Evolutionary conservation across 2,888 invertebrate genomes (phyloP), one percentile per base, ranked within the genome.

Genomic region (Bombylius major): DNA sequence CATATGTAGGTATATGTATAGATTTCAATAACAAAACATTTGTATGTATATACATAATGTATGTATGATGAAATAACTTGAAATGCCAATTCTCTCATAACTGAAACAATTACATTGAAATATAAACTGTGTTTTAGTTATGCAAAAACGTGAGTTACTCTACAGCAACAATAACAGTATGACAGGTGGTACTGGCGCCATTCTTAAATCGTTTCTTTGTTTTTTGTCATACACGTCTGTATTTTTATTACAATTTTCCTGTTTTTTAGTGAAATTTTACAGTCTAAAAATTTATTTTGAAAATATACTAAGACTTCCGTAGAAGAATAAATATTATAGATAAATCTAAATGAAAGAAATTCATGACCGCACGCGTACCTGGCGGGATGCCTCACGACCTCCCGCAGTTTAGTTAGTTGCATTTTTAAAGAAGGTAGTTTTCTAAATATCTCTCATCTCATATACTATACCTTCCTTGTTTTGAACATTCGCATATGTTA

Each of bases 141-240:
- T 58, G 54, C 56, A 54, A 58, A 56, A 46, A 56, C 58, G 58
- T 58, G 58, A 54, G 54, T 31, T 42, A 42, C 39, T 42, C 39
- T 8, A 42, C 11, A 31, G 31, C 34, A 45, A 51, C 36, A 55
- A 55, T 50, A 51, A 51, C 50, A 50, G 31, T 50, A 50, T 47
- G 50, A 55, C 55, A 55, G 51, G 55, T 55, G 51, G 51, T 46
- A 50, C 50, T 46, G 51, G 46, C 47, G 47, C 36, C 47, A 47
- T 47, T 11, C 39, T 11, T 42, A 42, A 42, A 11, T 42, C 39
- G 39, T 50, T 49, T 45, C 32, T 32, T 33, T 54, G 23, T 45
- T 33, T 44, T 13, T 12, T 6, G 8, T 13, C 33, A 47, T 11
- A 42, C 11, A 11, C 11, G 11, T 42, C 12, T 42, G 11, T 42